A percentile compares a stretch with the other conserved stretches of the same genome.
phyloP scores from a whole-genome alignment of 2,797 vertebrate genomes.

The Cetoscarus ocellatus region DNA sequence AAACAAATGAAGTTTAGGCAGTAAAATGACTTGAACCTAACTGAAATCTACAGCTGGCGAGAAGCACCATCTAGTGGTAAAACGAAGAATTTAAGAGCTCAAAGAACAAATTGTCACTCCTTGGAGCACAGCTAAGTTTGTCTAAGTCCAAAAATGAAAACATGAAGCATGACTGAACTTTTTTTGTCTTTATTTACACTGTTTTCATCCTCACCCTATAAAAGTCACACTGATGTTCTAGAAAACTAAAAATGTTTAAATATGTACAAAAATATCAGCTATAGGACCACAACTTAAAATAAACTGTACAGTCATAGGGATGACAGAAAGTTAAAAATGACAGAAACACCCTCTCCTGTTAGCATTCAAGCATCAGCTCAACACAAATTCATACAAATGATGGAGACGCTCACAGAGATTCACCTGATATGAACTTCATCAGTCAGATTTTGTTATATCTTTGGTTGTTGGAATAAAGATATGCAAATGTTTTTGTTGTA shows the following conservation, averaged over 20 bases:
- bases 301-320: background rate
- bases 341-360: background rate
- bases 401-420: too few species aligned
- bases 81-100: background rate
- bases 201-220: conserved; percentile 6
- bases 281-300: background rate
- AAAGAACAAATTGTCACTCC: background rate
- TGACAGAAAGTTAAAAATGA: background rate
- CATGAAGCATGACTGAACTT: background rate
- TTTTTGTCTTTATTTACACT: conserved; percentile 50
- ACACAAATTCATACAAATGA: too few species aligned
- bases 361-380: background rate
- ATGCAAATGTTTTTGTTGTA: too few species aligned
- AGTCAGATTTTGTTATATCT: too few species aligned
- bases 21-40: too few species aligned
- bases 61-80: conserved; percentile 59
- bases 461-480: too few species aligned
- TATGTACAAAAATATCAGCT: conserved; percentile 26
- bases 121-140: too few species aligned
- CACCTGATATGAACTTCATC: too few species aligned
- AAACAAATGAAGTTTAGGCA: too few species aligned
- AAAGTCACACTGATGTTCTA: background rate
- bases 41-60: background rate
- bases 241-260: conserved; percentile 17
- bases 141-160: background rate